Conservation (phyloP, 1,140 invertebrate genomes). For the Zaprionus gabonicus region DNA sequence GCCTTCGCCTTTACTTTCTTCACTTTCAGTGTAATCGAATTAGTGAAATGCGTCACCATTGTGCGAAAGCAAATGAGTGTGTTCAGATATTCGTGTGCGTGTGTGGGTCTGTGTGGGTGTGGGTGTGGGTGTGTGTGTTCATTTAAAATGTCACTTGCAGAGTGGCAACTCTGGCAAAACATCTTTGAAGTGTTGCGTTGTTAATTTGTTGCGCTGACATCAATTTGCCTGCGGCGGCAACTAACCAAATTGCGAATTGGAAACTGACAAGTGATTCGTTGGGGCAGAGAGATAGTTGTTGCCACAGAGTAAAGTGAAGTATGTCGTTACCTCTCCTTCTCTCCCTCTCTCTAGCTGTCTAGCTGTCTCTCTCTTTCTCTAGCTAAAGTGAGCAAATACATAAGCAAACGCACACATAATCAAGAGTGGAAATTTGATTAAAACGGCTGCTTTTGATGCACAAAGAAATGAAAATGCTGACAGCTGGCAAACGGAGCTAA, state of each 20-base stretch:
- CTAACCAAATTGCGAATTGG: slow-evolving; percentile 11
- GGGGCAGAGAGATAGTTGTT: neutral
- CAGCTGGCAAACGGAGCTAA: slow-evolving; percentile 27
- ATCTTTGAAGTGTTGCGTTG: slow-evolving; percentile 27
- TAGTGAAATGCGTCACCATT: slow-evolving; percentile 1
- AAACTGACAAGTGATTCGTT: slow-evolving; percentile 1
- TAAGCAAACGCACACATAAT: slow-evolving; percentile 24
- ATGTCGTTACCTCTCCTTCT: neutral
- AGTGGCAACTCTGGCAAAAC: slow-evolving; percentile 1
- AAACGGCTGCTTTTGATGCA: slow-evolving; percentile 73
- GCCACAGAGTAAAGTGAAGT: neutral
- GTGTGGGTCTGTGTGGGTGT: neutral
- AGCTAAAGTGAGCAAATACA: slow-evolving; percentile 26
- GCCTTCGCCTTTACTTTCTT: neutral
- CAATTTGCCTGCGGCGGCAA: slow-evolving; percentile 16
- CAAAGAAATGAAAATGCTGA: slow-evolving; percentile 57
- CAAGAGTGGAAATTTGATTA: slow-evolving; percentile 66
- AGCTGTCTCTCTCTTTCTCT: neutral
- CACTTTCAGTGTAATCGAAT: neutral
- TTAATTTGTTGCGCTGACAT: slow-evolving; percentile 34
- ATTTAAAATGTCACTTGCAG: slow-evolving; percentile 16
- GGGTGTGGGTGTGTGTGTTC: slow-evolving; percentile 8
- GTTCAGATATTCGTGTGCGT: neutral
- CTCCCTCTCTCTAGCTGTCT: neutral
- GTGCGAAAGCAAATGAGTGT: neutral